These are phyloP conservation scores for Paracyclopina nana DNA, from an alignment of 1,140 invertebrate genomes.

Conservation along the genomic window DNA sequence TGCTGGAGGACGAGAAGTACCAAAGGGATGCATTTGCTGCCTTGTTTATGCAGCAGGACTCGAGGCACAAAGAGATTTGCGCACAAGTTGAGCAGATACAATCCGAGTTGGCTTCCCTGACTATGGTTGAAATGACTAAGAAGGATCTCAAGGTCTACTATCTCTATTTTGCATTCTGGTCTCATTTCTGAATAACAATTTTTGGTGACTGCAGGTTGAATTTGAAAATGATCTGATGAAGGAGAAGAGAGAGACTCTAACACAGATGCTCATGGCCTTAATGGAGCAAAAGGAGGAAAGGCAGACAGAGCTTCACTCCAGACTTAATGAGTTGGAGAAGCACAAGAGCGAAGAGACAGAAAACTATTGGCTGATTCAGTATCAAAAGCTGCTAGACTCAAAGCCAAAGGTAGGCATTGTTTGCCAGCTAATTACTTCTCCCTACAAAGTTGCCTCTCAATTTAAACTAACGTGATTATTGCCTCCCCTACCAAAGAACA, in stretches of 20 bases:
- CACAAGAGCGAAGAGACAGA: conserved; percentile 16
- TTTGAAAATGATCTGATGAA: conserved; percentile 18
- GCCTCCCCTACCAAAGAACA: too few relatives aligned
- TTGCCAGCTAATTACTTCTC: too few relatives aligned
- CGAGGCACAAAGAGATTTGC: conserved; percentile 8
- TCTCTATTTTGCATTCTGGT: neutral
- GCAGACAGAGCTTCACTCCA: conserved; percentile 18
- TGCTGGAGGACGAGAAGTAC: conserved; percentile 16
- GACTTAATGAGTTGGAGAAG: conserved; percentile 19
- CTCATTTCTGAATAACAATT: neutral
- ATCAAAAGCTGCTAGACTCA: conserved; percentile 20
- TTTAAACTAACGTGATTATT: too few relatives aligned
- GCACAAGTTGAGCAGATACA: conserved; percentile 19
- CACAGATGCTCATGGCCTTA: conserved; percentile 16
- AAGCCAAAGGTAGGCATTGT: conserved; percentile 19
- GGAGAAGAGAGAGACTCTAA: conserved; percentile 19
- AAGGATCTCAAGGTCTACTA: conserved; percentile 18
- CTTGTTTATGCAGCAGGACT: conserved; percentile 13
- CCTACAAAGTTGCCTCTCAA: too few relatives aligned
- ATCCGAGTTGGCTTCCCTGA: conserved; percentile 19
- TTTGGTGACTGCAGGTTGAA: conserved; percentile 5
- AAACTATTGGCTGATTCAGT: conserved; percentile 21
- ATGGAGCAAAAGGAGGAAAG: conserved; percentile 18
- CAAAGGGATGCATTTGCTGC: conserved; percentile 13
- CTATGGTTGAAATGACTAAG: conserved; percentile 20